Conservation (phyloP, 1,140 invertebrate genomes). For the Drosophila ogumai region DNA sequence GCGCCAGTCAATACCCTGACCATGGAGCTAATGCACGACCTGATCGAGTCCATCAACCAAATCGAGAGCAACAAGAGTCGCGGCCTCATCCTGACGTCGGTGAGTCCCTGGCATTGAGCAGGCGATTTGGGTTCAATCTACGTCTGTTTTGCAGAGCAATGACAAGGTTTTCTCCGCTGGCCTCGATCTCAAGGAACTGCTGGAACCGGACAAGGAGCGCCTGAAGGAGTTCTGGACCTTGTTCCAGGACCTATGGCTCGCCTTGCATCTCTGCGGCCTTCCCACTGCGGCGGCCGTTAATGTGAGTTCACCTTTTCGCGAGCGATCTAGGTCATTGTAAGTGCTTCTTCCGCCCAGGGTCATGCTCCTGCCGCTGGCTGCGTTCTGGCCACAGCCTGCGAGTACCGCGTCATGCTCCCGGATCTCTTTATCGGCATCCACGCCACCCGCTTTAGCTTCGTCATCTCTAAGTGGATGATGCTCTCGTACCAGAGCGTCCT, state of each 20-base stretch:
- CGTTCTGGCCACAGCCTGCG: conserved; percentile 91
- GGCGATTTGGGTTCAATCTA: not conserved
- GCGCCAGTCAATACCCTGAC: conserved; percentile 94
- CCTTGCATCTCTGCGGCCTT: conserved; percentile 89
- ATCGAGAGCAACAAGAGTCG: conserved; percentile 89
- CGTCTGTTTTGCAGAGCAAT: conserved; percentile 86
- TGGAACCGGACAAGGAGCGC: conserved; percentile 90
- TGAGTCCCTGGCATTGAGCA: conserved; percentile 16
- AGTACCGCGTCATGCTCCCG: conserved; percentile 92
- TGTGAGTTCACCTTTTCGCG: conserved; percentile 86
- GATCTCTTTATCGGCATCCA: conserved; percentile 93
- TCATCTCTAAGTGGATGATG: conserved; percentile 91
- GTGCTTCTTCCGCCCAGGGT: conserved; percentile 85
- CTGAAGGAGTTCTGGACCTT: conserved; percentile 90
- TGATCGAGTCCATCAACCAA: conserved; percentile 88
- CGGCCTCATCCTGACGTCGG: conserved; percentile 93
- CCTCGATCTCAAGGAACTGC: conserved; percentile 95
- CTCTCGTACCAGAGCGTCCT: conserved; percentile 85
- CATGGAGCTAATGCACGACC: conserved; percentile 88
- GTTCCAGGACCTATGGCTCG: conserved; percentile 92
- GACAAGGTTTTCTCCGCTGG: conserved; percentile 93
- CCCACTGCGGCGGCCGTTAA: conserved; percentile 93
- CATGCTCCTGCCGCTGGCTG: conserved; percentile 94
- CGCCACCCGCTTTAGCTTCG: conserved; percentile 90
- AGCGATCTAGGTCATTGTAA: not conserved